These are phyloP conservation scores for Belonocnema kinseyi DNA, from an alignment of 1,140 invertebrate genomes.

Conservation along the genomic window DNA sequence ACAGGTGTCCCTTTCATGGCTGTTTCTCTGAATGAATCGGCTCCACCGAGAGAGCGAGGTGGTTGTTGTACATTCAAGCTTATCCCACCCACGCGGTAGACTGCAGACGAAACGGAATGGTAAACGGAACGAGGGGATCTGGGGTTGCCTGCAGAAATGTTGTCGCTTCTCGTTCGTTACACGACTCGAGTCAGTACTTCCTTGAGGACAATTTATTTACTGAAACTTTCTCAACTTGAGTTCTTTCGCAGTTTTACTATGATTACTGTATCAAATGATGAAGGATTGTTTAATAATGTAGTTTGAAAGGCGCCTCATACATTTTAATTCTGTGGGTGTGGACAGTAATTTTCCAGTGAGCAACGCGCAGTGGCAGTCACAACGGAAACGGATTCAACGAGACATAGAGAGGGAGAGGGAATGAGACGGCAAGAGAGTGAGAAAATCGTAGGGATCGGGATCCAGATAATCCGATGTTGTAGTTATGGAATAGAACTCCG, in stretches of 20 bases:
- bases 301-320: neutral
- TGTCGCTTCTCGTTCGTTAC: conserved; percentile 43
- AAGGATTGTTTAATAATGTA: neutral
- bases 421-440: conserved; percentile 61
- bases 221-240: neutral
- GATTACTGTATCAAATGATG: neutral
- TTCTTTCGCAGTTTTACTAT: neutral
- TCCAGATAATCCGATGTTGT: conserved; percentile 70
- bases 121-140: conserved; percentile 74
- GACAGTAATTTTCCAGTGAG: conserved; percentile 66
- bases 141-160: conserved; percentile 54
- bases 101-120: conserved; percentile 75
- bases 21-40: conserved; percentile 77
- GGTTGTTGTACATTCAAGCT: conserved; percentile 67
- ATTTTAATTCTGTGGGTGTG: neutral
- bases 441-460: conserved; percentile 67
- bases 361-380: conserved; percentile 68
- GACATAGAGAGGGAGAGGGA: conserved; percentile 64
- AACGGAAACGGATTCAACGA: conserved; percentile 73
- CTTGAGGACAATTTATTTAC: neutral
- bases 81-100: conserved; percentile 71
- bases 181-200: conserved; percentile 5
- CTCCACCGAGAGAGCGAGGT: conserved; percentile 67
- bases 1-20: conserved; percentile 77
- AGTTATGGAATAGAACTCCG: conserved; percentile 66